Percentiles rank a stretch among this genome's conserved stretches.
These are phyloP conservation scores for Tolypeutes matacus DNA, from an alignment of 2,797 vertebrate genomes.

Conservation along the genomic window DNA sequence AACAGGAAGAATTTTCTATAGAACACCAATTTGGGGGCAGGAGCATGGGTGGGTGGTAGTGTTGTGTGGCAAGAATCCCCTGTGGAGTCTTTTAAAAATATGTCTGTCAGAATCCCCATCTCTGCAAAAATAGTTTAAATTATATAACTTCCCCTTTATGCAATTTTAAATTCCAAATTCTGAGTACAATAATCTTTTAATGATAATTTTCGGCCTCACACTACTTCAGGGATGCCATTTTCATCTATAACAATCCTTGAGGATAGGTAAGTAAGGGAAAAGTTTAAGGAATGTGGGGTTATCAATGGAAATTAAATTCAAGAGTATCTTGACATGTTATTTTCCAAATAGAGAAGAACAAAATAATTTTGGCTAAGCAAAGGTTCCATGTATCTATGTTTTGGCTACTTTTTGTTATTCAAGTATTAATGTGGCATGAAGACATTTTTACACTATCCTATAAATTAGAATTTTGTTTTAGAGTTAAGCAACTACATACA, in stretches of 20 bases:
- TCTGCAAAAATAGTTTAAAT: not conserved
- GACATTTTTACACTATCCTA: not conserved
- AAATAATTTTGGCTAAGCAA: constrained; percentile 34
- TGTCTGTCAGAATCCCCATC: not conserved
- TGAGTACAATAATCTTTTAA: not conserved
- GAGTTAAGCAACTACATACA: not conserved
- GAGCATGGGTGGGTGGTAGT: not conserved
- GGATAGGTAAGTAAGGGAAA: not conserved
- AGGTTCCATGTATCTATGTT: not conserved
- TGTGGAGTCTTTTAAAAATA: not conserved
- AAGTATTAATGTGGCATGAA: not conserved
- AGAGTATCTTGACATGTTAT: not conserved
- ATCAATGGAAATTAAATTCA: constrained; percentile 48
- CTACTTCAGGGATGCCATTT: not conserved
- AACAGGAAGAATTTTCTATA: not conserved
- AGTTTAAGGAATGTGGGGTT: constrained; percentile 13
- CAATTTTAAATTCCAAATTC: constrained; percentile 22
- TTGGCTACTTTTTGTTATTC: constrained; percentile 31
- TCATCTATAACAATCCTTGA: not conserved
- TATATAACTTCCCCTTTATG: not conserved
- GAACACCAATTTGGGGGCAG: not conserved
- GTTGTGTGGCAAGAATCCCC: not conserved
- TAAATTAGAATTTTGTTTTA: constrained; percentile 9
- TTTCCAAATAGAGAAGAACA: constrained; percentile 44
- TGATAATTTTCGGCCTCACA: not conserved